Conservation (phyloP, 2,113 vertebrate genomes). For the Suricata suricatta region DNA sequence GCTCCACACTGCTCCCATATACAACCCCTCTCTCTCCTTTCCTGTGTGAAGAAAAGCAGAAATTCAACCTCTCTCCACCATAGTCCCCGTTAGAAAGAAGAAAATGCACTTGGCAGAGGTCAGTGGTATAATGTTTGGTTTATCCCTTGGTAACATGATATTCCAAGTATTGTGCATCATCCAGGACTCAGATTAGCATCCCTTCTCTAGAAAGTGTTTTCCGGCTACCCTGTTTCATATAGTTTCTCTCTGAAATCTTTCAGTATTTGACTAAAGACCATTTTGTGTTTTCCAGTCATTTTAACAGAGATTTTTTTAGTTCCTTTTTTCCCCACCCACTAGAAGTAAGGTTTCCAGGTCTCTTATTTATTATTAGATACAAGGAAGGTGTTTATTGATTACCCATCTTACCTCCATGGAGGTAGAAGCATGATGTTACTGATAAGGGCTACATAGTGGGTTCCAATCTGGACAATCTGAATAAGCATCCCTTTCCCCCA, state of each 20-base stretch:
- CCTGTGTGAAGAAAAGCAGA: background rate
- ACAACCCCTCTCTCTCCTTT: no score
- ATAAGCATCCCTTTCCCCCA: background rate
- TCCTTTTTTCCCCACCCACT: background rate
- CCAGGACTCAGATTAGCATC: background rate
- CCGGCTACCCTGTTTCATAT: background rate
- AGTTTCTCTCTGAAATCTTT: background rate
- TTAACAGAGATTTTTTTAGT: background rate
- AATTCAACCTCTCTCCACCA: background rate
- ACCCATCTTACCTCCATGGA: background rate
- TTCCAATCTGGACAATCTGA: background rate
- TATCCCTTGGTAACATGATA: background rate
- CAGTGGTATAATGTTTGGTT: background rate
- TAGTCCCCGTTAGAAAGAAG: background rate
- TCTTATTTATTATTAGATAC: background rate
- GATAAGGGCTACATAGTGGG: background rate
- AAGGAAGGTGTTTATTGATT: background rate
- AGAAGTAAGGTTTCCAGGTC: background rate
- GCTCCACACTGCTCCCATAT: background rate
- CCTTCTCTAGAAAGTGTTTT: background rate
- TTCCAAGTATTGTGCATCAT: background rate
- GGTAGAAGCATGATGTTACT: no score
- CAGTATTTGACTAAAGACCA: background rate
- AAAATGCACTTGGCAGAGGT: background rate
- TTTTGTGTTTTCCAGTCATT: background rate